These are phyloP conservation scores for Andrena trimmerana DNA, from an alignment of 2,888 invertebrate genomes.

Conservation along the genomic window DNA sequence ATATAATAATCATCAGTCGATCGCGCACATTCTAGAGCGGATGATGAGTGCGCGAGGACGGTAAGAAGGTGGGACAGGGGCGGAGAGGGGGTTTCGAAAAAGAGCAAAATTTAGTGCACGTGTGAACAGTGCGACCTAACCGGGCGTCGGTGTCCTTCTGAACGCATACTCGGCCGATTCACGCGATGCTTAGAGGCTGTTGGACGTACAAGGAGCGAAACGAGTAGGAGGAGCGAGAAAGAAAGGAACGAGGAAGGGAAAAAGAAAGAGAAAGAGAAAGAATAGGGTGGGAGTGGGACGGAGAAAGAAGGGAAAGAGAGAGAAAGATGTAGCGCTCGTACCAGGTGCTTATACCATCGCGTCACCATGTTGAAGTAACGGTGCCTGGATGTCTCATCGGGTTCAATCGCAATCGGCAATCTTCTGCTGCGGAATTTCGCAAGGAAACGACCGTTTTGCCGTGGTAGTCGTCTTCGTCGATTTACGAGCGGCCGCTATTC, in stretches of 20 bases:
- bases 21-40: slow-evolving; percentile 40
- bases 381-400: slow-evolving; percentile 80
- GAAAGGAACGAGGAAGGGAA: slow-evolving; percentile 42
- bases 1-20: slow-evolving; percentile 77
- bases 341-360: slow-evolving; percentile 78
- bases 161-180: slow-evolving; percentile 44
- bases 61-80: slow-evolving; percentile 18
- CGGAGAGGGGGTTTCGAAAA: slow-evolving; percentile 46
- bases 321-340: slow-evolving; percentile 58
- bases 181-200: slow-evolving; percentile 53
- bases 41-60: slow-evolving; percentile 7
- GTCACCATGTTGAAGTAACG: slow-evolving; percentile 80
- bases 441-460: slow-evolving; percentile 70
- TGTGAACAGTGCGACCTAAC: slow-evolving; percentile 81
- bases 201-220: slow-evolving; percentile 51
- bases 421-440: slow-evolving; percentile 75
- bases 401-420: slow-evolving; percentile 81
- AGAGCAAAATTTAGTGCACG: slow-evolving; percentile 78
- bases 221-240: slow-evolving; percentile 21
- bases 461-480: slow-evolving; percentile 62
- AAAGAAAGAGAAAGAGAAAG: slow-evolving; percentile 37
- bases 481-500: slow-evolving; percentile 66
- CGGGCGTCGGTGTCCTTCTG: slow-evolving; percentile 67
- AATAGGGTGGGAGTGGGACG: slow-evolving; percentile 6
- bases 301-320: slow-evolving; percentile 30